Base-by-base conservation (phyloP, 2,113 vertebrate genomes). In the Perca fluviatilis region DNA sequence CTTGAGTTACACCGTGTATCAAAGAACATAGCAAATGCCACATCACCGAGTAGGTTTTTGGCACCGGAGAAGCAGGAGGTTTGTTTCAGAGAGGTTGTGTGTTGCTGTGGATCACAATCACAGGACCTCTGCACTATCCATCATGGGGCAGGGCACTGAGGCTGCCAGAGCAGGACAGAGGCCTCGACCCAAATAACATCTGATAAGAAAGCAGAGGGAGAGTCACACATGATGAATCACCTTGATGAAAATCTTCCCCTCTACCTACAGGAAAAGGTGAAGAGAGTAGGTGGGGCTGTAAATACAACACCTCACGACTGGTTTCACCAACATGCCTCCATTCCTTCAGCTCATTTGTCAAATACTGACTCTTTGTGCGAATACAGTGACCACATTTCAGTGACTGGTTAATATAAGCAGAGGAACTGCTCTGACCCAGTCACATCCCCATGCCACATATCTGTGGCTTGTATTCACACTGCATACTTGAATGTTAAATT, bases 141-240 rank as follows among this genome's bases (percentile, higher is more conserved):
- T 91, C 91, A 89, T 10, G 64, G 51, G 23, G 36, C 40, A 19
- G 66, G 62, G 36, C 74, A 62, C 12, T 1, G n/a, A 56, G 49
- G 62, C 63, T 30, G 53, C 33, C 25, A 6, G 71, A 57, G 56
- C 47, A 16, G 81, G 76, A 60, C 79, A 74, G 63, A 69, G 86
- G 78, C 72, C 79, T 70, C 14, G 25, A 76, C 86, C 81, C 49
- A 57, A 64, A 72, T 83, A 74, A 83, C 82, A 80, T 25, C 67
- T 79, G 88, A 87, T 87, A 88, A 88, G 62, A 73, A 70, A 51
- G 80, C 2, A 60, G 30, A 51, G 60, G 76, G 80, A 71, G 56
- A 33, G 49, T 67, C 56, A 43, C 21, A 6, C 6, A 1, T 79
- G 87, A 91, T 74, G 67, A 71, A 91, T 91, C 73, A 80, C 78